Percentiles rank a stretch among this genome's conserved stretches.
Conservation (phyloP, 2,888 invertebrate genomes). For the Cylindroiulus punctatus region DNA sequence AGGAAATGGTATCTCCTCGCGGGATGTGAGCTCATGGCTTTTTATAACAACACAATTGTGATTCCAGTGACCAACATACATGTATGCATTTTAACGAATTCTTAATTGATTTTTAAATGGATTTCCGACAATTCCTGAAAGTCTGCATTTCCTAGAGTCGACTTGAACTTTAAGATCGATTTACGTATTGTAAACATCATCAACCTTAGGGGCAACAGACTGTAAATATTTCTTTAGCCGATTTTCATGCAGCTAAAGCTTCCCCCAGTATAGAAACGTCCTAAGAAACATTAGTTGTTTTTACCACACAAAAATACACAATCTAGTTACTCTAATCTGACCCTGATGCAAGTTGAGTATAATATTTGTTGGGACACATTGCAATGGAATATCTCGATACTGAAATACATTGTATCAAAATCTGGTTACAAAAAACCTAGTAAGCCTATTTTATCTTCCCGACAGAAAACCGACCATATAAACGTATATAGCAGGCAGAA, state of each 20-base stretch:
- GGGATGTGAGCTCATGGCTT: neutral
- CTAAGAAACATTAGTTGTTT: too few relatives aligned
- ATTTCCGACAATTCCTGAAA: neutral
- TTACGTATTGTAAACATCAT: neutral
- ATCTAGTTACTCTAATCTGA: neutral
- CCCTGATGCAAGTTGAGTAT: neutral
- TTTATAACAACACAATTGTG: neutral
- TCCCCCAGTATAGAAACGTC: too few relatives aligned
- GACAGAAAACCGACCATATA: neutral
- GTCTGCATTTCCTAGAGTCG: neutral
- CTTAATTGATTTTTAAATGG: constrained; percentile 45
- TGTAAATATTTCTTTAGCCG: too few relatives aligned
- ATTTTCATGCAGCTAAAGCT: too few relatives aligned
- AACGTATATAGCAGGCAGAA: constrained; percentile 10
- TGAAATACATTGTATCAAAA: neutral
- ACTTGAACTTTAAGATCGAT: neutral
- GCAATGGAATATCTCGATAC: neutral
- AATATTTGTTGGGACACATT: neutral
- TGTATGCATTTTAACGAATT: constrained; percentile 22
- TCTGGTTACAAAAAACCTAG: constrained; percentile 9
- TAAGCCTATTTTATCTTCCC: neutral
- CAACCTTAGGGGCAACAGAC: too few relatives aligned
- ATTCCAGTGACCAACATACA: constrained; percentile 25
- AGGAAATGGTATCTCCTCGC: neutral
- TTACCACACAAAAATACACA: neutral